phyloP scores from a whole-genome alignment of 2,113 vertebrate species.

The Acanthisitta chloris region DNA sequence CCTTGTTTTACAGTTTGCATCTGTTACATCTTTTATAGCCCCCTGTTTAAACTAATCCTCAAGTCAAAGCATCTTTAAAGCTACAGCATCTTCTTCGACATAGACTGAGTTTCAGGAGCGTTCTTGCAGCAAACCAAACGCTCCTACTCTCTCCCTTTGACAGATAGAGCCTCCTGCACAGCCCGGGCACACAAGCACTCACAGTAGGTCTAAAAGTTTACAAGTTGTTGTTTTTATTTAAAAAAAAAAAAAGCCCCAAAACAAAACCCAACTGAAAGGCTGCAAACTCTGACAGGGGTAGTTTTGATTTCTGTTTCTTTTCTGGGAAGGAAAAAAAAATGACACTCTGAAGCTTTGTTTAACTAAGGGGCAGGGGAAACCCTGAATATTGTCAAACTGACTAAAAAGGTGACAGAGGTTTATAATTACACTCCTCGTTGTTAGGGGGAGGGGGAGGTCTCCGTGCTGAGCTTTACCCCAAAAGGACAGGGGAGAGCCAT shows the following conservation, averaged over 20 bases:
- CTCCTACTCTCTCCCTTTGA: conserved; percentile 75
- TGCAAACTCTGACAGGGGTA: conserved; percentile 63
- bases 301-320: conserved; percentile 79
- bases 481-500: conserved; percentile 45
- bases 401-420: conserved; percentile 67
- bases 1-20: conserved; percentile 85
- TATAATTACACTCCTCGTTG: conserved; percentile 70
- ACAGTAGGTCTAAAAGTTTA: conserved; percentile 70
- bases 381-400: conserved; percentile 75
- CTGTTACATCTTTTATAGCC: conserved; percentile 86
- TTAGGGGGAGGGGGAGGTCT: conserved; percentile 60
- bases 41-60: conserved; percentile 81
- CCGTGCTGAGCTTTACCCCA: conserved; percentile 48
- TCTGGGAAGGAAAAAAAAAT: conserved; percentile 19
- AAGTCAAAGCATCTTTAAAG: conserved; percentile 72
- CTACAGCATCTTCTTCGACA: conserved; percentile 68
- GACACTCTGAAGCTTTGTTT: conserved; percentile 60
- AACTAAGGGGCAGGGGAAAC: conserved; percentile 50
- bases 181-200: not conserved
- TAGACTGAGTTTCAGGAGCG: conserved; percentile 65
- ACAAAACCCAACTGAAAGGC: not conserved
- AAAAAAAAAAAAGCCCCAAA: not conserved
- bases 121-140: conserved; percentile 49
- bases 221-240: not conserved
- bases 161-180: conserved; percentile 73